These are phyloP conservation scores for Hucho hucho DNA, from an alignment of 2,113 vertebrate genomes.

Conservation along the genomic window DNA sequence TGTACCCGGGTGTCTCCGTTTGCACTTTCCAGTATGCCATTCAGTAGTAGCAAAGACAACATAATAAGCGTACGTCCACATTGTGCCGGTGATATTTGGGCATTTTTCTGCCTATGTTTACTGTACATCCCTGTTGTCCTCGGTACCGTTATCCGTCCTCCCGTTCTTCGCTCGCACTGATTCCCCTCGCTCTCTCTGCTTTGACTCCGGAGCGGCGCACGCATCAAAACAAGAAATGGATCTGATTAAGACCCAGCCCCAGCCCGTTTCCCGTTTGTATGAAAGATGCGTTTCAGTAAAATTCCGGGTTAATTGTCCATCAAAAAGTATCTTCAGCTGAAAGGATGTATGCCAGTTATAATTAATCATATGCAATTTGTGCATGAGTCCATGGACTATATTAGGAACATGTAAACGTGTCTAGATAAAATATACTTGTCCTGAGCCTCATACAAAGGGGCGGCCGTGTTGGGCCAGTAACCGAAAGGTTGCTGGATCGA, in stretches of 20 bases:
- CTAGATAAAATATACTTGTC: too few species aligned
- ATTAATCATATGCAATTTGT: too few species aligned
- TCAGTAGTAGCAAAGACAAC: constrained; percentile 57
- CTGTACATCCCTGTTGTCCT: constrained; percentile 78
- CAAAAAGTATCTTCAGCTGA: neutral
- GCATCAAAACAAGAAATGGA: constrained; percentile 51
- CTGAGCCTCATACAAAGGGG: too few species aligned
- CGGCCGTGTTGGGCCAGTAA: too few species aligned
- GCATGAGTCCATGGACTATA: too few species aligned
- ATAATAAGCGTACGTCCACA: constrained; percentile 50
- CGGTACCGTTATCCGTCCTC: constrained; percentile 59
- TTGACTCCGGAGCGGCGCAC: constrained; percentile 1
- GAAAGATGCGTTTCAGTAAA: neutral
- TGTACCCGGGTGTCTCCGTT: constrained; percentile 45
- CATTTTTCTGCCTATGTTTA: constrained; percentile 81
- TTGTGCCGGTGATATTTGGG: constrained; percentile 48
- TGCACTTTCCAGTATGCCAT: constrained; percentile 45
- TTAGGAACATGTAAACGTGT: too few species aligned
- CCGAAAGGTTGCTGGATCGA: too few species aligned
- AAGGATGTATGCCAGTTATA: too few species aligned
- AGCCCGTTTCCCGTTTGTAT: neutral
- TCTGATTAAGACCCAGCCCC: neutral
- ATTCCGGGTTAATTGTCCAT: neutral
- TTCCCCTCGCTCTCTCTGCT: constrained; percentile 30
- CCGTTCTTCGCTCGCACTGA: constrained; percentile 48